Evolutionary conservation across 2,888 invertebrate genomes (phyloP).

Genomic region (Drosophila macrospina): DNA sequence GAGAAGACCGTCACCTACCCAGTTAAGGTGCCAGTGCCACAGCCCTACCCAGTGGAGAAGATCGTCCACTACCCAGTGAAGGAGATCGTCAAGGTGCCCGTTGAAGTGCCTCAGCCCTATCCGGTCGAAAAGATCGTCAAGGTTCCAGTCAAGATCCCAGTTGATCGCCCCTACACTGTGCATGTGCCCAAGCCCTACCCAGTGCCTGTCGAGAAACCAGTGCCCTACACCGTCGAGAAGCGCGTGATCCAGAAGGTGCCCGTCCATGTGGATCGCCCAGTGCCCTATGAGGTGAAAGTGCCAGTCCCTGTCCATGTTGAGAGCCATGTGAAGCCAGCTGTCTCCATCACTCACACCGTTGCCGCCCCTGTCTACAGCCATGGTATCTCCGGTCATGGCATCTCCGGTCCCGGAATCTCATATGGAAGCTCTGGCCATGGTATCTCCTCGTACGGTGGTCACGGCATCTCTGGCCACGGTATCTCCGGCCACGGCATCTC

Average conservation of each 20-base stretch:
- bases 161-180: constrained; percentile 89
- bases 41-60: constrained; percentile 93
- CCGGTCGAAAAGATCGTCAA: constrained; percentile 89
- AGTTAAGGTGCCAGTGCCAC: constrained; percentile 91
- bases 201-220: constrained; percentile 87
- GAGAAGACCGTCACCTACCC: constrained; percentile 92
- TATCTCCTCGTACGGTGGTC: constrained; percentile 36
- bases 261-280: constrained; percentile 89
- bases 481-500: constrained; percentile 46
- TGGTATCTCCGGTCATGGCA: constrained; percentile 54
- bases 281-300: constrained; percentile 90
- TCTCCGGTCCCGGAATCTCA: constrained; percentile 37
- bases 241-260: constrained; percentile 87
- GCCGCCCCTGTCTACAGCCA: constrained; percentile 62
- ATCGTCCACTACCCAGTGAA: constrained; percentile 92
- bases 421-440: constrained; percentile 40
- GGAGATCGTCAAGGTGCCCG: constrained; percentile 90
- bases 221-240: constrained; percentile 88
- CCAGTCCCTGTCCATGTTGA: constrained; percentile 85
- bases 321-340: constrained; percentile 79
- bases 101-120: constrained; percentile 86
- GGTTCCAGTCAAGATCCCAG: constrained; percentile 88
- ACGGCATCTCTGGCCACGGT: constrained; percentile 44
- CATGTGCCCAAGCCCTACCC: constrained; percentile 88
- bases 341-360: constrained; percentile 64